Percentiles rank a stretch among this genome's conserved stretches.
These are phyloP conservation scores for Octomys mimax DNA, from an alignment of 2,797 vertebrate species.

Conservation along the genomic window DNA sequence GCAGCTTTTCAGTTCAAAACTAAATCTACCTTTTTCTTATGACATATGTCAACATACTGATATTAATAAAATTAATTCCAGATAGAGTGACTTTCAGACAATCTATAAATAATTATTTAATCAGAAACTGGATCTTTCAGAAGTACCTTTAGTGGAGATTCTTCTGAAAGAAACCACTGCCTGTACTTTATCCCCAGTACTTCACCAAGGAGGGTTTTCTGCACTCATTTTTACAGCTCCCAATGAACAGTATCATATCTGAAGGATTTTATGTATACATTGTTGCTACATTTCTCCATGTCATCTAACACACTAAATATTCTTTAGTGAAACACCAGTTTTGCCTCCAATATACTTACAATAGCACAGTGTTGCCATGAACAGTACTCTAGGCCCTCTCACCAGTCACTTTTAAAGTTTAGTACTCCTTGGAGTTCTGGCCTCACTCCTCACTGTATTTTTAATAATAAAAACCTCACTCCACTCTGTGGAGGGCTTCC, in stretches of 20 bases:
- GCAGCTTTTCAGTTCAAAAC: conserved; percentile 30
- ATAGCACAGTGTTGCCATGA: background rate
- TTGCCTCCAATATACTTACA: background rate
- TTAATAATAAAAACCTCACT: background rate
- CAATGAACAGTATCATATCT: conserved; percentile 13
- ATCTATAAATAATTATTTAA: conserved; percentile 1
- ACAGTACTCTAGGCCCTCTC: background rate
- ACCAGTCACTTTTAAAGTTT: background rate
- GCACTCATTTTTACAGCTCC: background rate
- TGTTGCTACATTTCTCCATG: background rate
- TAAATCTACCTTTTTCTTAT: background rate
- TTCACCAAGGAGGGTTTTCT: conserved; percentile 6
- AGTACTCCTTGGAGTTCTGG: background rate
- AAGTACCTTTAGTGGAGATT: conserved; percentile 43
- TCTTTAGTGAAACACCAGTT: background rate
- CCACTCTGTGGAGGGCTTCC: background rate
- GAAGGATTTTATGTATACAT: background rate
- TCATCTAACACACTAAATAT: background rate
- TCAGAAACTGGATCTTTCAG: conserved; percentile 39
- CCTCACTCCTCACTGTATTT: background rate
- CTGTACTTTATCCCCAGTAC: background rate
- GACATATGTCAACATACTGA: background rate
- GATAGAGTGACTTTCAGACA: conserved; percentile 18
- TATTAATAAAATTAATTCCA: conserved; percentile 53
- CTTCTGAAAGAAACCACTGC: conserved; percentile 32